Conservation (phyloP, 2,888 invertebrate species). For the Cephus pulcher region DNA sequence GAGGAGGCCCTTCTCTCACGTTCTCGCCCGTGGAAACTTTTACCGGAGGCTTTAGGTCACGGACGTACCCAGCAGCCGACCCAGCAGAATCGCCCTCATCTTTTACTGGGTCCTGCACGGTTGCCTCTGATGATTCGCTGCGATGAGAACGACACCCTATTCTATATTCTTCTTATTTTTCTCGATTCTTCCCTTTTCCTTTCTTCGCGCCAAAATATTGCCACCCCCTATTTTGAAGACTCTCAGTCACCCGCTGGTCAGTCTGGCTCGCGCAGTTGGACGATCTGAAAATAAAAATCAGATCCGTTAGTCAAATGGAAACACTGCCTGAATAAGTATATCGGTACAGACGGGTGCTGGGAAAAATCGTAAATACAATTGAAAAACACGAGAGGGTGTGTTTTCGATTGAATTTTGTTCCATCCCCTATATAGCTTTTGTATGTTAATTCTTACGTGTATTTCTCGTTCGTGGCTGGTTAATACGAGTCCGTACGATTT, state of each 20-base stretch:
- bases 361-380: background rate
- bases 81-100: constrained; percentile 39
- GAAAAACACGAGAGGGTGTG: background rate
- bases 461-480: background rate
- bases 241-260: background rate
- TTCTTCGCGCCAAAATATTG: too few species aligned
- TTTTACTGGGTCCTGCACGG: constrained; percentile 14
- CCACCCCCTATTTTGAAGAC: background rate
- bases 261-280: background rate
- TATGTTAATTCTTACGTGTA: background rate
- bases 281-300: background rate
- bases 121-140: background rate
- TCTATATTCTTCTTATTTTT: background rate
- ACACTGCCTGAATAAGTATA: background rate
- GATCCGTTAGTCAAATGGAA: background rate
- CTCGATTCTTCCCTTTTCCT: background rate
- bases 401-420: background rate
- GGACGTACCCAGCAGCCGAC: constrained; percentile 43
- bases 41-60: constrained; percentile 46
- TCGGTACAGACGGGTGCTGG: background rate
- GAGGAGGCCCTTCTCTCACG: background rate
- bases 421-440: background rate
- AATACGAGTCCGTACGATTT: background rate
- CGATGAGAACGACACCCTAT: background rate
- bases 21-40: background rate